phyloP scores from a whole-genome alignment of 2,797 vertebrate genomes.

The Leontocebus nigricollis region DNA sequence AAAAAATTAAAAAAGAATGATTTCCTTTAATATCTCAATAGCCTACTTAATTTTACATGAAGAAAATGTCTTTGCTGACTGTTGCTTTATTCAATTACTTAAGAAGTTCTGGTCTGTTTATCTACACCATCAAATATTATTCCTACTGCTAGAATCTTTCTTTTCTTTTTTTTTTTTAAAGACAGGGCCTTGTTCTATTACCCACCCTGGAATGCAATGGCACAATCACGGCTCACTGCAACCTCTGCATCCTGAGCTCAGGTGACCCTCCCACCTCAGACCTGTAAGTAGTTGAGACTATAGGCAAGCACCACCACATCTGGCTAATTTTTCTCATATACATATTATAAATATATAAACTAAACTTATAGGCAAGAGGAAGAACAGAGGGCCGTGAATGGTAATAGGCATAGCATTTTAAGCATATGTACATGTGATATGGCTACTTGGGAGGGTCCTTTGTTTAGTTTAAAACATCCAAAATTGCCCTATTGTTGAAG shows the following conservation, averaged over 20 bases:
- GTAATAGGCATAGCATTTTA: background rate
- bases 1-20: background rate
- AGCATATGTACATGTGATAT: background rate
- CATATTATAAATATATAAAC: too few relatives aligned
- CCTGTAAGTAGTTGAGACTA: background rate
- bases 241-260: background rate
- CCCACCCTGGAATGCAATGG: background rate
- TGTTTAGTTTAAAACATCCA: background rate
- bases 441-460: background rate
- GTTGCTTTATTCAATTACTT: constrained; percentile 1
- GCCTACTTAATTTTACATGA: background rate
- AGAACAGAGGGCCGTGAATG: background rate
- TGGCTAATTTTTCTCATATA: too few relatives aligned
- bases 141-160: constrained; percentile 26
- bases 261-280: background rate
- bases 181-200: too few relatives aligned
- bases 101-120: background rate
- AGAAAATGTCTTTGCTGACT: background rate
- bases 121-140: background rate
- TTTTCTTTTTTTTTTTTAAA: background rate
- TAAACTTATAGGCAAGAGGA: constrained; percentile 7
- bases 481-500: background rate
- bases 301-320: background rate
- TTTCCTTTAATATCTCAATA: background rate
- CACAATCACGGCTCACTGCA: background rate